These are phyloP conservation scores for Melikaiella ostensackeni DNA, from an alignment of 2,888 invertebrate species.

Conservation along the genomic window DNA sequence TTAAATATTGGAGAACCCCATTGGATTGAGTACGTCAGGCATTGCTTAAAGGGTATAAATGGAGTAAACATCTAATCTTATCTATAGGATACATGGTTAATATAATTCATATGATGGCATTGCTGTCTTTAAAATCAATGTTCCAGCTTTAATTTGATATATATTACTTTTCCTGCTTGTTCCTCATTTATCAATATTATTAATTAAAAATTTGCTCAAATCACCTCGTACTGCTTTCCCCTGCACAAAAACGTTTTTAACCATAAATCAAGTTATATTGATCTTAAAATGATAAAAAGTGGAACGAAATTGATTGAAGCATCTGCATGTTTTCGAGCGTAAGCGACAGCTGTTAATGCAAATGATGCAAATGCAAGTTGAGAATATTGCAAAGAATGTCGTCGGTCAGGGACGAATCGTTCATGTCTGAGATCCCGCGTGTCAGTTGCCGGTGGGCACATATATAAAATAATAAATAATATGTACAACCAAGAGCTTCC, in stretches of 20 bases:
- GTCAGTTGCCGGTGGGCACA: conserved; percentile 15
- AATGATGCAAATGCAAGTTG: conserved; percentile 15
- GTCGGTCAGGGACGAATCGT: conserved; percentile 63
- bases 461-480: conserved; percentile 19
- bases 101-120: too few species aligned
- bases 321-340: conserved; percentile 10
- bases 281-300: conserved; percentile 4
- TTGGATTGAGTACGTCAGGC: too few species aligned
- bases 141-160: too few species aligned
- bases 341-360: conserved; percentile 16
- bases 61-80: too few species aligned
- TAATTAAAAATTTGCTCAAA: too few species aligned
- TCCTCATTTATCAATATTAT: too few species aligned
- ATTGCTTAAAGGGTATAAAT: too few species aligned
- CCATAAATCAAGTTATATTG: neutral
- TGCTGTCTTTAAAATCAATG: too few species aligned
- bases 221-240: too few species aligned
- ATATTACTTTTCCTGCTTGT: too few species aligned
- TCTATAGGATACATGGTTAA: too few species aligned
- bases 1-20: too few species aligned
- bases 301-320: conserved; percentile 6
- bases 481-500: conserved; percentile 15
- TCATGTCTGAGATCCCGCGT: conserved; percentile 48
- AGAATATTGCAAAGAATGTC: conserved; percentile 37
- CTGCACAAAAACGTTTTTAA: neutral